A percentile compares a stretch with the other conserved stretches of the same genome.
phyloP scores from a whole-genome alignment of 2,797 vertebrate genomes.

The Bucorvus abyssinicus region DNA sequence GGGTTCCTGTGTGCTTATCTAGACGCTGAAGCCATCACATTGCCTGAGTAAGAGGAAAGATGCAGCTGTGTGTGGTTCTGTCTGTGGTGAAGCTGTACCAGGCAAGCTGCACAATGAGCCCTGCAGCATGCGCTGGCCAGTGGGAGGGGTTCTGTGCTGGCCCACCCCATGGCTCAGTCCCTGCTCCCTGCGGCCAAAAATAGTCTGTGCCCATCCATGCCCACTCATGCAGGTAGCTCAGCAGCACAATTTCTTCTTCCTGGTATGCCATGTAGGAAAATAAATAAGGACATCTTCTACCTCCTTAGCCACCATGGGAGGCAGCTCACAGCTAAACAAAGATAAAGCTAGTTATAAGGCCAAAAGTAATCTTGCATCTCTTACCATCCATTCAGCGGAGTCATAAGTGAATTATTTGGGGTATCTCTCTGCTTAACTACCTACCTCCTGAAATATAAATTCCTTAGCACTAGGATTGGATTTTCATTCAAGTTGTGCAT shows the following conservation, averaged over 20 bases:
- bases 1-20: background rate
- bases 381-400: background rate
- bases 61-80: background rate
- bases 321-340: background rate
- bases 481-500: conserved; percentile 19
- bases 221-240: background rate
- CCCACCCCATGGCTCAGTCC: background rate
- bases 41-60: background rate
- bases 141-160: background rate
- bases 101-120: fast-evolving
- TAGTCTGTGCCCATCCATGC: background rate
- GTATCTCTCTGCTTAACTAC: background rate
- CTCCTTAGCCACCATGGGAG: background rate
- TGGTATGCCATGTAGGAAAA: background rate
- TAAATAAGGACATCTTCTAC: background rate
- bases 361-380: background rate
- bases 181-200: background rate
- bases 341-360: background rate
- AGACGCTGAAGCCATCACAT: background rate
- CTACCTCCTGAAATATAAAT: background rate
- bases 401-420: background rate
- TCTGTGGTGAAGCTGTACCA: background rate
- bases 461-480: background rate
- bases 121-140: background rate
- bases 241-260: background rate